A percentile compares a stretch with the other conserved stretches of the same genome.
Evolutionary conservation across 2,888 invertebrate species (phyloP).

Genomic region (Cetonia aurata): DNA sequence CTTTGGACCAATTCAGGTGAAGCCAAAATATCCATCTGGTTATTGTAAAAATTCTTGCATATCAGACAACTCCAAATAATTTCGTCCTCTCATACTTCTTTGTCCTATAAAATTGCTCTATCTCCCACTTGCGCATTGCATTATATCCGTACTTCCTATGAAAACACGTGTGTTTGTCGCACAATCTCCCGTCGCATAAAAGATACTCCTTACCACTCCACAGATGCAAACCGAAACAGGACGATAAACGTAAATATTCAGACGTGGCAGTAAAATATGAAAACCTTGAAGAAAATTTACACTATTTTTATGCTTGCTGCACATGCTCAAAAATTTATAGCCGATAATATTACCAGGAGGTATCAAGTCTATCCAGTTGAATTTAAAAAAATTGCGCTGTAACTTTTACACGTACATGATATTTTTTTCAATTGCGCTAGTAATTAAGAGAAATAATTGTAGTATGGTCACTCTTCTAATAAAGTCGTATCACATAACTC

Average conservation of each 20-base stretch:
- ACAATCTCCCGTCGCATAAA: slow-evolving; percentile 32
- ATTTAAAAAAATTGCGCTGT: background rate
- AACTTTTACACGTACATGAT: background rate
- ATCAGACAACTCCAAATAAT: background rate
- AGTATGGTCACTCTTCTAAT: no score
- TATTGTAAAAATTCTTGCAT: background rate
- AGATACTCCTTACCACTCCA: slow-evolving; percentile 41
- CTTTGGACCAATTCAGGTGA: no score
- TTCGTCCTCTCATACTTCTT: background rate
- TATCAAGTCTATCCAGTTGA: slow-evolving; percentile 35
- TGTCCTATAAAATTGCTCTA: background rate
- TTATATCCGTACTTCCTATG: background rate
- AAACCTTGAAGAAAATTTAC: slow-evolving; percentile 59
- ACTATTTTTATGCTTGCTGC: slow-evolving; percentile 58
- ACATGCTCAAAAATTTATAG: slow-evolving; percentile 56
- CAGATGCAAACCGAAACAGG: slow-evolving; percentile 47
- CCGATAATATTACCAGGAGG: slow-evolving; percentile 52
- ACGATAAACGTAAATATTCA: slow-evolving; percentile 59
- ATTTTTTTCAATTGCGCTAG: no score
- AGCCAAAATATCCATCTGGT: no score
- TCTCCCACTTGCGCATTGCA: background rate
- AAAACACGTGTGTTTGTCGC: slow-evolving; percentile 5
- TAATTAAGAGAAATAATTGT: no score
- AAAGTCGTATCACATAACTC: no score
- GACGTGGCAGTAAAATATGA: slow-evolving; percentile 59